Evolutionary conservation across 2,113 vertebrate species (phyloP), one percentile per base, ranked within the genome.

Genomic region (Hippocampus barbouri): DNA sequence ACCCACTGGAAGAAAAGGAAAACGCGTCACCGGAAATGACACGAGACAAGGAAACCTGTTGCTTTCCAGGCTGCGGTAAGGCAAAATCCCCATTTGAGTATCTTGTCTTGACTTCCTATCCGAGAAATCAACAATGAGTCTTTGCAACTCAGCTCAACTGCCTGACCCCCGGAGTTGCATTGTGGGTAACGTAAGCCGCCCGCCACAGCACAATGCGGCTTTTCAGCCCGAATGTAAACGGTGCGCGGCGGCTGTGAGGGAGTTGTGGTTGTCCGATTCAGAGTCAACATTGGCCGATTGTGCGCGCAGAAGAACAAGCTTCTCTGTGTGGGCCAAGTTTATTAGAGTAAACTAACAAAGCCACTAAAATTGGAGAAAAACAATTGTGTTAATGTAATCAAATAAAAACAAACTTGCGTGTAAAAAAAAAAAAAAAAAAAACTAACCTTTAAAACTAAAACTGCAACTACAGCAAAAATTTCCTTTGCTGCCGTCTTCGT

Each of bases 121-220:
- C 27, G 25, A 45, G 23, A 8, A 47, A 27, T 47, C 40, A 47
- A 66, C 63, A 66, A 45, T 47, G 63, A 45, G 63, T 66, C 63
- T 66, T 66, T 66, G 43, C 64, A 66, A 61, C 15, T 27, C 40
- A 8, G 62, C n/a, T 14, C 12, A 65, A 23, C 38, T 65, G 56
- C 10, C 56, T 25, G 56, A 59, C 56, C 59, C 34, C 15, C 15
- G 2, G 6, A 34, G 27, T 34, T 61, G 64, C 64, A 66, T 66
- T 25, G 64, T 27, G 64, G 64, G 64, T 47, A 66, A 47, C 14
- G 64, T 47, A 27, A 47, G 23, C 63, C 8, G 25, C 9, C 5
- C 30, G 63, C 62, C 40, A 18, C 34, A 20, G 47, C 51, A 69
- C 68, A 69, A 69, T 69, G 68, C 51, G 38, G 68, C 68, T 41